Evolutionary conservation across 1,140 invertebrate species (phyloP), one percentile per base, ranked within the genome.

Genomic region (Lethocerus indicus): DNA sequence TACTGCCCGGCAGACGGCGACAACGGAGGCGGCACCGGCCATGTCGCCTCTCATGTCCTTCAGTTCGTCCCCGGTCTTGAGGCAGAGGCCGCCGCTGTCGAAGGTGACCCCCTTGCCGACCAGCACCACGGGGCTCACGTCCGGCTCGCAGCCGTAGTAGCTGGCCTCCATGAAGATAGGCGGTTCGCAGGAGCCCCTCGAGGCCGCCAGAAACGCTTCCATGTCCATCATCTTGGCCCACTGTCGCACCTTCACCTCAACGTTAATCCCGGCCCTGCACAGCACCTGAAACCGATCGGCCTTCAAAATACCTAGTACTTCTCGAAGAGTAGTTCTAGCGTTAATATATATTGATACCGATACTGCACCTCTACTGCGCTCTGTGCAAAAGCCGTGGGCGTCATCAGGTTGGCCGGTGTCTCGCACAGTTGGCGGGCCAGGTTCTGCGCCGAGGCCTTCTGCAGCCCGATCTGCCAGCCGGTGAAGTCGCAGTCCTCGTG

Each of bases 41-140:
- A 81, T 79, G 57, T 81, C 78, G 16, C 67, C 76, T 49, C 76
- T 58, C 76, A 78, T 79, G 29, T 65, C 60, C 52, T 73, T 69
- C 69, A 79, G 78, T 25, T 67, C 64, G 23, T 68, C 64, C 13
- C 65, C 58, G 2, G 70, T 67, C 58, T 79, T 81, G 5, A 80
- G 50, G 37, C 74, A 76, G 24, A 81, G 70, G 28, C 78, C 78
- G 43, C 78, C 78, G 56, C 72, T 74, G 58, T 81, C 77, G 65
- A 78, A 80, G 2, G 75, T 79, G 14, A 79, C 66, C 9, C 78
- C 78, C 63, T 79, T 71, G n/a, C 68, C 69, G 52, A 64, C 54
- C 48, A 60, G 51, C 18, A 63, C 51, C 21, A 62, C 61, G 3
- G 71, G 68, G 25, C 67, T 64, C 14, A 66, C 58, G 45, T 65